phyloP scores from a whole-genome alignment of 37 sponge, comb jelly and placozoan species.

The Haliclona indistincta region DNA sequence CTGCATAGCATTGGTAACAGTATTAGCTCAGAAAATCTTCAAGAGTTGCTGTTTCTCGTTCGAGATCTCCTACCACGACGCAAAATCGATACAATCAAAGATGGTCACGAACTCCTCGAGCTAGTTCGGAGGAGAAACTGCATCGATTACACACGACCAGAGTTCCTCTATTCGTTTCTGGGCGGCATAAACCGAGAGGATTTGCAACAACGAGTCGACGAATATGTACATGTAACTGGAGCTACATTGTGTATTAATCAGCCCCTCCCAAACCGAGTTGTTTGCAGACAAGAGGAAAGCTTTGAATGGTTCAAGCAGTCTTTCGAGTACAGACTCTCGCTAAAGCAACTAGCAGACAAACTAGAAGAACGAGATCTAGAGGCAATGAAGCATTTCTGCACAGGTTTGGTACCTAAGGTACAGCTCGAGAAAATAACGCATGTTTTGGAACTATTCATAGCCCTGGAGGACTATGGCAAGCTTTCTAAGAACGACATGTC shows the following conservation, averaged over 20 bases:
- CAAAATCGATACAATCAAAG: not conserved
- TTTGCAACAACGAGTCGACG: not conserved
- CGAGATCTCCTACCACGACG: not conserved
- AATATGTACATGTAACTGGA: not conserved
- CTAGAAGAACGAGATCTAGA: constrained; percentile 3
- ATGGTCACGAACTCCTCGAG: not conserved
- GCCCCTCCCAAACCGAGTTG: not conserved
- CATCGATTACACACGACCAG: not conserved
- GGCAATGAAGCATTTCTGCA: constrained; percentile 11
- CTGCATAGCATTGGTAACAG: not conserved
- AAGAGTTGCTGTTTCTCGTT: not conserved
- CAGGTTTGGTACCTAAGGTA: constrained; percentile 9
- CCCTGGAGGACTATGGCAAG: constrained; percentile 6
- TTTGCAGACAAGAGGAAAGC: not conserved
- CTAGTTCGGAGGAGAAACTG: not conserved
- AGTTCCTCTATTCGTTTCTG: not conserved
- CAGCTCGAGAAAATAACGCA: constrained; percentile 13
- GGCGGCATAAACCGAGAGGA: not conserved
- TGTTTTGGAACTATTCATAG: constrained; percentile 16
- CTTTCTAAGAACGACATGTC: constrained; percentile 1
- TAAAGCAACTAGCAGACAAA: constrained; percentile 1
- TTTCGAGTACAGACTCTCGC: not conserved
- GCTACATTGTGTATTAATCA: not conserved
- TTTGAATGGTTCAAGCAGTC: not conserved
- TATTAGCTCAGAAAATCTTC: not conserved